Base-by-base conservation (phyloP, 2,113 vertebrate genomes). In the Siniperca knerii region DNA sequence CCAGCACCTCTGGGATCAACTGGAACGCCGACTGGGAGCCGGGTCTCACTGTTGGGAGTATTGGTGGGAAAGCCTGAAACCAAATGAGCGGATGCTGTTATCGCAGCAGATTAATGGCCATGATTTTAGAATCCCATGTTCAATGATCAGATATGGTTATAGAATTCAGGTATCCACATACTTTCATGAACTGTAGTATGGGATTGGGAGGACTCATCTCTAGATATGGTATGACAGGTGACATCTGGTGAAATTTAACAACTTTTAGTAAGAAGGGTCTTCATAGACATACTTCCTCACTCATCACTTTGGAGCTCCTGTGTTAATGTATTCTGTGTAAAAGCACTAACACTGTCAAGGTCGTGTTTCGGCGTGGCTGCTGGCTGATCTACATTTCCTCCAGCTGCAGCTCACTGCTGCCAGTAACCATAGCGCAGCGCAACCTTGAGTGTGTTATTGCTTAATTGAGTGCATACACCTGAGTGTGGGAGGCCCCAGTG, bases 371-470 rank as follows among this genome's bases (percentile, higher is more conserved):
- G 61, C n/a, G 55, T 33, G 23, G 55, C 79, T 64, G 48, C 65
- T 33, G 69, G 55, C 75, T 64, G 72, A 75, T 86, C 88, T 87
- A 44, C 86, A 82, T 85, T 74, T 85, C 81, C 82, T 89, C 79
- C 84, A 85, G 81, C 73, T 85, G 83, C 78, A 81, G 15, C 23
- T 61, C 35, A 6, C 33, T 20, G 80, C 75, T 86, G 83, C 82
- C 80, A 84, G 18, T 61, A 81, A 77, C 67, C 65, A 11, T 42
- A 20, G 67, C 66, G 1, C 76, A 16, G 29, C 2, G 12, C 7
- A 81, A 91, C 91, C 91, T 92, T 91, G 15, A 84, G 8, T 16
- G 77, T 64, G 89, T 67, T 76, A 40, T 42, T 81, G 79, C 72
- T 44, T 83, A 67, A 89, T 85, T 60, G 77, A 82, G 75, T 75